Evolutionary conservation across 2,888 invertebrate species (phyloP).

Genomic region (Gastrophysa polygoni): DNA sequence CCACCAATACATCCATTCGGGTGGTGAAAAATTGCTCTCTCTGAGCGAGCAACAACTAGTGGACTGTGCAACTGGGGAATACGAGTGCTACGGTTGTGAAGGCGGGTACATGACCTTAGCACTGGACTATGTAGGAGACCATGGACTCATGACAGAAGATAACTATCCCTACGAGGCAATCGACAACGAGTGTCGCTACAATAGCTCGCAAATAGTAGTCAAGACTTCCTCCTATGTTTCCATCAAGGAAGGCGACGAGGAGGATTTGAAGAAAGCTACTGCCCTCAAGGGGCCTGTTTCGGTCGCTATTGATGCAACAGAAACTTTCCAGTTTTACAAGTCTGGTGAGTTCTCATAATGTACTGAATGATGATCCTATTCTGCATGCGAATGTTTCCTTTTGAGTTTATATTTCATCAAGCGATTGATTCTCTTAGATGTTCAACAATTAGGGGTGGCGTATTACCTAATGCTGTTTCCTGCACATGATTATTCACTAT

Average conservation of each 20-base stretch:
- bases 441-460: no score
- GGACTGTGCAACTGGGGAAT: constrained; percentile 27
- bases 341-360: neutral
- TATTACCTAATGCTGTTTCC: no score
- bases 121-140: constrained; percentile 57
- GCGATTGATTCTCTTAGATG: no score
- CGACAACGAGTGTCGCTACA: constrained; percentile 24
- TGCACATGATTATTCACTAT: no score
- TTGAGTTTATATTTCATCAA: no score
- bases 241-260: neutral
- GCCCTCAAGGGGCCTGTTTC: constrained; percentile 16
- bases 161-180: constrained; percentile 60
- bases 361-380: no score
- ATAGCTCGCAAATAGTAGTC: neutral
- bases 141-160: constrained; percentile 62
- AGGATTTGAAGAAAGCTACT: neutral
- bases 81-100: constrained; percentile 60
- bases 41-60: neutral
- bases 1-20: neutral
- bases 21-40: neutral
- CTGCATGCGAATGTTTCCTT: no score
- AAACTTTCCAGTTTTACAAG: neutral
- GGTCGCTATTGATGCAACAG: neutral
- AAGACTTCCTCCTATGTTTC: neutral
- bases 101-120: constrained; percentile 61